Conservation (phyloP, 2,888 invertebrate genomes). For the Abscondita cerata region DNA sequence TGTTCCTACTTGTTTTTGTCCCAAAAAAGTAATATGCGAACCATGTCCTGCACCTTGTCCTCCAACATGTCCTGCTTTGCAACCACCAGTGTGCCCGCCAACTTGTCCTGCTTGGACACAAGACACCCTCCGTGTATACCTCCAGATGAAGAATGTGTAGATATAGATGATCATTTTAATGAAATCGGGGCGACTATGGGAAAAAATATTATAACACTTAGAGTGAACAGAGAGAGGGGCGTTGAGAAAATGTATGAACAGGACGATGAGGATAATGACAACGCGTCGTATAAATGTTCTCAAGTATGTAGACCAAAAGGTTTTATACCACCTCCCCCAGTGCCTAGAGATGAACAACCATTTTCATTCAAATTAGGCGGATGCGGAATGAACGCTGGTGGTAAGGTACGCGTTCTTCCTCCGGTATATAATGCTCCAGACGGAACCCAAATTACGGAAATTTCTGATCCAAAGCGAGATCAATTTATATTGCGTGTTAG, state of each 20-base stretch:
- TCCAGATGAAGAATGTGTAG: too few species aligned
- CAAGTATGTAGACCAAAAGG: background rate
- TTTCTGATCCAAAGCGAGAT: constrained; percentile 12
- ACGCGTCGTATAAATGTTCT: background rate
- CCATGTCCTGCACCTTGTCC: too few species aligned
- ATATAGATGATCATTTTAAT: too few species aligned
- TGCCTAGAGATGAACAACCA: background rate
- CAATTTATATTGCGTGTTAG: constrained; percentile 16
- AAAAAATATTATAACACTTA: constrained; percentile 13
- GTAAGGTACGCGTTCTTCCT: background rate
- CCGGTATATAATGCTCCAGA: background rate
- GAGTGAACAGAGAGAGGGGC: constrained; percentile 6
- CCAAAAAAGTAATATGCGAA: constrained; percentile 39
- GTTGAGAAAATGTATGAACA: background rate
- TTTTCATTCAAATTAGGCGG: background rate
- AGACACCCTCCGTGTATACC: too few species aligned
- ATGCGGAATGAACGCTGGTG: background rate
- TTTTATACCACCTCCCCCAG: too few species aligned
- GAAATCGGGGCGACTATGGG: constrained; percentile 21
- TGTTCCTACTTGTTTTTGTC: background rate
- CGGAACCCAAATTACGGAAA: background rate
- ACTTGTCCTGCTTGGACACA: too few species aligned
- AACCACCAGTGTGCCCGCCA: too few species aligned
- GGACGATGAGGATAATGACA: background rate
- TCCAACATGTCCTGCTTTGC: too few species aligned